Evolutionary conservation across 2,113 vertebrate species (phyloP), one percentile per base, ranked within the genome.

Genomic region (Urocitellus parryii): DNA sequence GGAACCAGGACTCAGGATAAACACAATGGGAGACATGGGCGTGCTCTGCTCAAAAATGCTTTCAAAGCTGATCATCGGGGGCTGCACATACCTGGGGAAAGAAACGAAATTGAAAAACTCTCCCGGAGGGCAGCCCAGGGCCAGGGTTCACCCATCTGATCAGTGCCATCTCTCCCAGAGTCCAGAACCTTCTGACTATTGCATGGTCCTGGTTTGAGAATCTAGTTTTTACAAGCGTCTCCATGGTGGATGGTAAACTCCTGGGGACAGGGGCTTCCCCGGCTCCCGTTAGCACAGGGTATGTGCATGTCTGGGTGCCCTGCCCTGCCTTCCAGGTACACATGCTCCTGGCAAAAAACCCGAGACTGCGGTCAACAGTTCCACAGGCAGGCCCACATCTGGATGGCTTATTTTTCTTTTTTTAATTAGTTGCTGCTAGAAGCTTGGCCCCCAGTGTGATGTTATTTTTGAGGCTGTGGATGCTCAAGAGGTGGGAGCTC

Each of bases 1-100:
- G 4, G 99, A 99, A 91, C 99, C 99, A 0, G 99, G 99, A 92
- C 99, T 99, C 85, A 99, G 98, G 98, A 99, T 99, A 83, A 99
- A 99, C 92, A 99, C 99, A 6, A 99, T 99, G 0, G 99, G 99
- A 0, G 99, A 99, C 88, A 90, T 98, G 7, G 99, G 99, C 2
- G 98, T 99, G 98, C 99, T 99, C 97, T 99, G 99, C 94, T 99
- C 99, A 76, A 99, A 98, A 95, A 99, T 98, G 32, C 98, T 98
- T 27, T 99, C 99, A 6, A 99, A 99, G 98, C 98, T 99, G 98
- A 99, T 99, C 98, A 99, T 99, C 0, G 99, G 99, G 17, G 99
- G 99, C 97, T 99, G 99, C 61, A 99, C 99, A 0, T 99, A 99
- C 97, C 99, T 99, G 98, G 20, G 1, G 2, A 14, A 3, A 85